These are phyloP conservation scores for Heliconius ethilla DNA, from an alignment of 2,888 invertebrate genomes.

Conservation along the genomic window DNA sequence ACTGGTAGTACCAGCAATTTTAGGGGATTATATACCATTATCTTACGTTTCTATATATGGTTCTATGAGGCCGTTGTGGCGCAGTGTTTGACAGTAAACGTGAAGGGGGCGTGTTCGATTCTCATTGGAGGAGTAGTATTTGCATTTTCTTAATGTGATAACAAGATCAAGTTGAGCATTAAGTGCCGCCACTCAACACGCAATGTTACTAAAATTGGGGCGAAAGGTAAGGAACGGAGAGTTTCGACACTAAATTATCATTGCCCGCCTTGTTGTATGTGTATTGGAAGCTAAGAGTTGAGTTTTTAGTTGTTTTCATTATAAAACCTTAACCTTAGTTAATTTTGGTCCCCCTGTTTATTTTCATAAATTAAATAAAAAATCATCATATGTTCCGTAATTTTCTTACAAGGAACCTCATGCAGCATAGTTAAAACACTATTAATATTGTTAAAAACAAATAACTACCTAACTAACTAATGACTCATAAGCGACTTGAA, in stretches of 20 bases:
- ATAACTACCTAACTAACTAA: background rate
- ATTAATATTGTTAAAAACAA: background rate
- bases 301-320: too few relatives aligned
- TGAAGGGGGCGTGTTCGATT: background rate
- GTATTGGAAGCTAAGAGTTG: too few relatives aligned
- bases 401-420: too few relatives aligned
- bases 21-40: too few relatives aligned
- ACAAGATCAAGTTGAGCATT: background rate
- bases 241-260: background rate
- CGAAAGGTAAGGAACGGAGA: background rate
- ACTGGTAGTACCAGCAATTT: too few relatives aligned
- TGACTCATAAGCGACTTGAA: background rate
- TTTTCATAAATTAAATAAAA: too few relatives aligned
- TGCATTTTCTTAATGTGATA: background rate
- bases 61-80: background rate
- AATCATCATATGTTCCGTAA: too few relatives aligned
- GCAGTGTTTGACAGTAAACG: background rate
- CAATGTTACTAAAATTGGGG: background rate
- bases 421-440: background rate
- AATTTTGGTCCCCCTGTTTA: too few relatives aligned
- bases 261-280: background rate
- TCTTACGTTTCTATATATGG: too few relatives aligned
- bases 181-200: background rate
- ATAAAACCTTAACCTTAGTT: too few relatives aligned
- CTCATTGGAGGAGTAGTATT: background rate